These are phyloP conservation scores for Nephila pilipes DNA, from an alignment of 1,140 invertebrate genomes.

Conservation along the genomic window DNA sequence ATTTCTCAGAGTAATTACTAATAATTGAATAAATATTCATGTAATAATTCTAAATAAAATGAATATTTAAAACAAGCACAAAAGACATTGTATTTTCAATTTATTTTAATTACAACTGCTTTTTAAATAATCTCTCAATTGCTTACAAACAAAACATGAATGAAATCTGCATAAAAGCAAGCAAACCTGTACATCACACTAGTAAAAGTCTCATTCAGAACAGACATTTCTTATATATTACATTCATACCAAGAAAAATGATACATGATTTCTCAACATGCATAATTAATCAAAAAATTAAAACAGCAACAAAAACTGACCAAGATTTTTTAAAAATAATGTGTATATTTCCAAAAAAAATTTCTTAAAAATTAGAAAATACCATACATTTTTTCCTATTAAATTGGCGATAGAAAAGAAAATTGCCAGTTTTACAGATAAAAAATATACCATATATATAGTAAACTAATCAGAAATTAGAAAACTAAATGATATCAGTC, in stretches of 20 bases:
- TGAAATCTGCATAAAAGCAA: constrained; percentile 58
- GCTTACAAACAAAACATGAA: constrained; percentile 65
- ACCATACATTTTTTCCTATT: background rate
- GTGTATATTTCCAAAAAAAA: background rate
- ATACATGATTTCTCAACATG: background rate
- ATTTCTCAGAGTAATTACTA: background rate
- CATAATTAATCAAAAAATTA: background rate
- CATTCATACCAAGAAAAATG: constrained; percentile 26
- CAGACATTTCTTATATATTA: background rate
- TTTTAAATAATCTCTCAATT: constrained; percentile 75
- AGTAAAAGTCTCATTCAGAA: constrained; percentile 38
- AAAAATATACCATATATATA: background rate
- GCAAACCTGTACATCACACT: constrained; percentile 60
- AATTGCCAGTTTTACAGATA: background rate
- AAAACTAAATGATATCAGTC: background rate
- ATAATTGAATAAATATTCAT: background rate
- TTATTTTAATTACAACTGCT: constrained; percentile 67
- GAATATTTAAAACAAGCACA: background rate
- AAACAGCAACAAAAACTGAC: constrained; percentile 36
- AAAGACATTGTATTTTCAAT: background rate
- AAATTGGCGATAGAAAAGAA: background rate
- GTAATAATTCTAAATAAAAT: background rate
- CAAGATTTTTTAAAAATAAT: background rate
- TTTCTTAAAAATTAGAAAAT: background rate
- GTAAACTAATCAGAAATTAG: background rate